Base-by-base conservation (phyloP, 2,888 invertebrate genomes). In the Eurytoma adleriae region DNA sequence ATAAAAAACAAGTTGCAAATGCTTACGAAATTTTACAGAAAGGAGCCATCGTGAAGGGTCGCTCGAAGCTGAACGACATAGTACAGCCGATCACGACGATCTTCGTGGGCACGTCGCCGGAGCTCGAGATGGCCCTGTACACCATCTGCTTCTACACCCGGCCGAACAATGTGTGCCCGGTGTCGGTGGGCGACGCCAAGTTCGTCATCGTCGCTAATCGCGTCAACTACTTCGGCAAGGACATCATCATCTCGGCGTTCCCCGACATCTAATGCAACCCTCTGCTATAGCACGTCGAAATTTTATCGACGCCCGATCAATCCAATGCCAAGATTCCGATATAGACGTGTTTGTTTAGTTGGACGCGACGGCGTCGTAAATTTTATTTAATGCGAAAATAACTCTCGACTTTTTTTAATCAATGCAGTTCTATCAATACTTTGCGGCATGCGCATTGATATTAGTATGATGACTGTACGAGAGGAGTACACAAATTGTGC, bases 61-160 rank as follows among this genome's bases (percentile, higher is more conserved):
- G 96, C 82, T 95, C 96, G 83, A 93, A 92, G 66, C 94, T 96
- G 88, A 93, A 95, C 87, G 94, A 93, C 2, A 91, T 93, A 1
- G 94, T 94, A 82, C 96, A 97, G 88, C 96, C 96, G 0, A 95
- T 96, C 0, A 95, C 95, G 70, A 93, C 94, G 0, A 93, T 97
- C 91, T 96, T 97, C 85, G 92, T 97, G 71, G 97, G 97, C 30
- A 96, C 96, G 7, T 97, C 97, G 68, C 98, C 98, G 0, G 98
- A 98, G 91, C 92, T 98, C 84, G 98, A 98, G 90, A 93, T 98
- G 91, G 96, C 98, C 0, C 91, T 98, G 2, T 98, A 97, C 89
- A 96, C 97, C 0, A 92, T 97, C 14, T 98, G 98, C 88, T 97
- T 96, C 89, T 92, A 96, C 73, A 92, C 96, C 27, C 93, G 96